A percentile compares a stretch with the other conserved stretches of the same genome.
Conservation (phyloP, 2,113 vertebrate species). For the Corythoichthys haematopterus region DNA sequence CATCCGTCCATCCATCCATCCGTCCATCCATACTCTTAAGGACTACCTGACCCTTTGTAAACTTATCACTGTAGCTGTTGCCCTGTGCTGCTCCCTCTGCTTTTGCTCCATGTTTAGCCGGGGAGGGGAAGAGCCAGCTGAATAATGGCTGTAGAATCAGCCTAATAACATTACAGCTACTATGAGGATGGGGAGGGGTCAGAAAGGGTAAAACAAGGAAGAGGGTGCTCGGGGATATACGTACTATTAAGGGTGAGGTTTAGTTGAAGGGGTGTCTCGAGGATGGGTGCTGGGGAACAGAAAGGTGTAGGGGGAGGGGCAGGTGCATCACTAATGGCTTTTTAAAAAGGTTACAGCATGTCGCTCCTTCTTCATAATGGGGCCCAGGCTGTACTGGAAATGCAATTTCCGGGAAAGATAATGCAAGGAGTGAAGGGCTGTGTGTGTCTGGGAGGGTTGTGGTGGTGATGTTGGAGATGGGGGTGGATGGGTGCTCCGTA, state of each 20-base stretch:
- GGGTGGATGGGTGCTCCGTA: slow-evolving; percentile 34
- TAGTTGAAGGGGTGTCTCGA: slow-evolving; percentile 24
- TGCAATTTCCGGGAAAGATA: slow-evolving; percentile 79
- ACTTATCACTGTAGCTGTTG: slow-evolving; percentile 36
- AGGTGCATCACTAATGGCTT: slow-evolving; percentile 77
- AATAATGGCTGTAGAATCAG: slow-evolving; percentile 59
- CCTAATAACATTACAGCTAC: slow-evolving; percentile 71
- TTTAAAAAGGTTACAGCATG: slow-evolving; percentile 81
- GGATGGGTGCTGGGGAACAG: slow-evolving; percentile 30
- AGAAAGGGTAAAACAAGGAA: slow-evolving; percentile 38
- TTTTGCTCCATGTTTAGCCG: slow-evolving; percentile 37
- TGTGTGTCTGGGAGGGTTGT: slow-evolving; percentile 10
- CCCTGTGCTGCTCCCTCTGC: slow-evolving; percentile 35
- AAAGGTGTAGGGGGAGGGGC: slow-evolving; percentile 45
- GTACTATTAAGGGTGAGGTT: slow-evolving; percentile 31
- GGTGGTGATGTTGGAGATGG: slow-evolving; percentile 5
- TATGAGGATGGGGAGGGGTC: slow-evolving; percentile 49
- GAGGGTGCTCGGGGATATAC: slow-evolving; percentile 10
- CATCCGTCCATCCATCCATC: slow-evolving; percentile 5
- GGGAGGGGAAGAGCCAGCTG: slow-evolving; percentile 19
- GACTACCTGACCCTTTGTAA: slow-evolving; percentile 32
- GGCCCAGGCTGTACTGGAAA: slow-evolving; percentile 76
- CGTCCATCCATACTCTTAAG: slow-evolving; percentile 14
- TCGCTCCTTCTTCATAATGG: slow-evolving; percentile 77
- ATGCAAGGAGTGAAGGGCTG: slow-evolving; percentile 67